Conservation (phyloP, 2,888 invertebrate genomes). For the Gastracanthus pulcherrimus region DNA sequence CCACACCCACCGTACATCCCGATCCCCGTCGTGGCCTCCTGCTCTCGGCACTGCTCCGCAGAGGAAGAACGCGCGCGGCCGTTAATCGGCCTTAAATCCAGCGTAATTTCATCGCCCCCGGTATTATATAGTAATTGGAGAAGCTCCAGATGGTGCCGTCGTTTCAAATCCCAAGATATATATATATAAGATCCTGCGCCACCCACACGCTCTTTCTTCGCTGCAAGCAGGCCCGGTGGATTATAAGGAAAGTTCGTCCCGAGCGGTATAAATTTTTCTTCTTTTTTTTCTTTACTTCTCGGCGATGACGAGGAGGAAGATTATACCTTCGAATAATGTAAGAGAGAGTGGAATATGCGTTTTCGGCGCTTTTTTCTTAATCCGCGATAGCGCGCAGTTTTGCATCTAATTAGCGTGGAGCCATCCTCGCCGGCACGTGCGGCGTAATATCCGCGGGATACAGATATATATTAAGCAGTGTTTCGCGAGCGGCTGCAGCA, state of each 20-base stretch:
- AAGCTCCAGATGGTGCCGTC: slow-evolving; percentile 53
- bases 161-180: slow-evolving; percentile 48
- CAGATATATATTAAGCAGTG: not conserved
- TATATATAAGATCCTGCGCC: slow-evolving; percentile 19
- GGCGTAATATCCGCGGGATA: not conserved
- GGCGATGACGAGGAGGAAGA: slow-evolving; percentile 21
- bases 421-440: not conserved
- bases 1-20: too few relatives aligned
- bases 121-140: slow-evolving; percentile 55
- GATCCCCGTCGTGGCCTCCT: too few relatives aligned
- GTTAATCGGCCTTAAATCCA: slow-evolving; percentile 55
- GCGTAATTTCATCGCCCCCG: slow-evolving; percentile 52
- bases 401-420: slow-evolving; percentile 35
- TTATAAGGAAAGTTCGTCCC: slow-evolving; percentile 49
- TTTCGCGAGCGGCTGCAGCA: not conserved
- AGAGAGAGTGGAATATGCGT: not conserved
- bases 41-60: too few relatives aligned
- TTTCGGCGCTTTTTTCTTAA: slow-evolving; percentile 12
- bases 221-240: not conserved
- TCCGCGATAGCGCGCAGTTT: slow-evolving; percentile 5
- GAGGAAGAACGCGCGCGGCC: not conserved
- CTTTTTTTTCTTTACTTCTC: not conserved
- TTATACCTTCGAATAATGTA: slow-evolving; percentile 37
- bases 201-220: not conserved
- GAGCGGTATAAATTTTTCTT: slow-evolving; percentile 37